Percentiles rank a stretch among this genome's conserved stretches.
Evolutionary conservation across 2,888 invertebrate genomes (phyloP).

Genomic region (Tinea trinotella): DNA sequence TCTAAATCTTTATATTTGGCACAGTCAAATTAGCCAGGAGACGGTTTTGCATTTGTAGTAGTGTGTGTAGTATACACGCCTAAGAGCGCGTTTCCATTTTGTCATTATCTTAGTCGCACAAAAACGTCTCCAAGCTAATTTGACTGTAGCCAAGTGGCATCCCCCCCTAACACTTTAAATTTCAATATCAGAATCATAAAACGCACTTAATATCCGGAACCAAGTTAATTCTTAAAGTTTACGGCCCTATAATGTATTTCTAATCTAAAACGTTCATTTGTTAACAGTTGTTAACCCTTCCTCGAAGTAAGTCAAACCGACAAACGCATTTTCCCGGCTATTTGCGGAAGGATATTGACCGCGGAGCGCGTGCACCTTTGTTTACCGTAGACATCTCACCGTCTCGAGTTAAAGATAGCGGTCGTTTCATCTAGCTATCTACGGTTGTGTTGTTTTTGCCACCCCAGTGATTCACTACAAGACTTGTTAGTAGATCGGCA

Average conservation of each 20-base stretch:
- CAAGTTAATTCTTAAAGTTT: no score
- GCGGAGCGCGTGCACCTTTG: conserved; percentile 44
- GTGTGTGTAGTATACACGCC: no score
- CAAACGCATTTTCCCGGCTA: conserved; percentile 35
- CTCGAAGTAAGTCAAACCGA: conserved; percentile 26
- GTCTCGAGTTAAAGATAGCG: conserved; percentile 49
- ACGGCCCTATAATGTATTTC: background rate
- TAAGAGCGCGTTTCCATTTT: no score
- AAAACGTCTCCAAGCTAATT: no score
- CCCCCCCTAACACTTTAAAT: no score
- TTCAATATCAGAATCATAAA: no score
- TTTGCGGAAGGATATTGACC: conserved; percentile 64
- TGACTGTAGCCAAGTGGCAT: no score
- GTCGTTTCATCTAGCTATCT: conserved; percentile 16
- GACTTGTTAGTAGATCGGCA: background rate
- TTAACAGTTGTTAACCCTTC: conserved; percentile 18
- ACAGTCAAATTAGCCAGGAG: no score
- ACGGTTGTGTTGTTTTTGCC: conserved; percentile 1
- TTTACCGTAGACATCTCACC: conserved; percentile 44
- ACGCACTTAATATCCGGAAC: no score
- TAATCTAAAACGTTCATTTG: background rate
- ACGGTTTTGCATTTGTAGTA: no score
- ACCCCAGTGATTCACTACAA: conserved; percentile 5
- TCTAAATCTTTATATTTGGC: no score
- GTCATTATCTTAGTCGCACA: no score